Base-by-base conservation (phyloP, 2,113 vertebrate species). In the Salminus brasiliensis region DNA sequence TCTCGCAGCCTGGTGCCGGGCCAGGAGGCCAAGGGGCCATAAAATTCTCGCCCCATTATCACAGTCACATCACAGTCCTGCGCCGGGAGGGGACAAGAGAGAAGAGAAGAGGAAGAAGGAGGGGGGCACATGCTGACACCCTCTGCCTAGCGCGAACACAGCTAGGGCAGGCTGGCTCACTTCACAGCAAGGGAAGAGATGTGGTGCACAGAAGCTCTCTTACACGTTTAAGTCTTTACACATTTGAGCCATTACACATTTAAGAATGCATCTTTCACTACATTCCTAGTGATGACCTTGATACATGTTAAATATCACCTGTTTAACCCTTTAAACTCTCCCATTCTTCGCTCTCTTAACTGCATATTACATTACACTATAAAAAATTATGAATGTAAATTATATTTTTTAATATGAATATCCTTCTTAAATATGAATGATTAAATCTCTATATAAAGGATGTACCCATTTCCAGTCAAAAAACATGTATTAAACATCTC, bases 1-100 rank as follows among this genome's bases (percentile, higher is more conserved):
- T 81, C 82, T 85, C 75, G 71, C 85, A 87, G 85, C 84, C 90
- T 91, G 87, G 87, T 89, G 90, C 90, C 89, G 87, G 75, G 83
- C 85, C 82, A 82, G 85, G 79, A 86, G 77, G 89, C 87, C 79
- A 77, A 81, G 83, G 71, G 52, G 87, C 90, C 89, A 90, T 94
- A 93, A 93, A 93, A 85, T 91, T 93, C 91, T 90, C 93, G 90
- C 91, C 91, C 93, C 90, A 92, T 93, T 93, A 94, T 93, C 91
- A 88, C 86, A 88, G 88, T 83, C 87, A 91, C 90, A 92, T 93
- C 92, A 92, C 91, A 92, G 89, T 81, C 81, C 84, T 88, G 88
- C 86, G 62, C 77, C 85, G 89, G 83, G 88, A 85, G 83, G 86
- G 80, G 87, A 82, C 79, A 83, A 86, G 84, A 87, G 86, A n/a